Conservation (phyloP, 2,888 invertebrate genomes). For the Arctia plantaginis region DNA sequence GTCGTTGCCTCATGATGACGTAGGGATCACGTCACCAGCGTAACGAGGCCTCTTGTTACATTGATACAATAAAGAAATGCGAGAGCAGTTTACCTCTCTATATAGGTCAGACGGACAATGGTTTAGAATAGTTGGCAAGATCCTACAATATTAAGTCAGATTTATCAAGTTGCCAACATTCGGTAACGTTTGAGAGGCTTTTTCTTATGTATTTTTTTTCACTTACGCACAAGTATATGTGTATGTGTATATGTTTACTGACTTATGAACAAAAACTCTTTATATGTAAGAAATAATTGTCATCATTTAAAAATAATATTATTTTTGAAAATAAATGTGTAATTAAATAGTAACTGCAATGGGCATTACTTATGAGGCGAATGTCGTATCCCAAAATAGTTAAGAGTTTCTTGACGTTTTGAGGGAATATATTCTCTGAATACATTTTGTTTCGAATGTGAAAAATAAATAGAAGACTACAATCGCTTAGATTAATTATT, state of each 20-base stretch:
- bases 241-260: not conserved
- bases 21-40: constrained; percentile 29
- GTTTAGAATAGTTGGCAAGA: constrained; percentile 40
- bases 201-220: not conserved
- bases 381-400: not conserved
- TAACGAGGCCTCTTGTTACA: constrained; percentile 41
- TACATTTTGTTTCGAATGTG: too few relatives aligned
- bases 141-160: constrained; percentile 41
- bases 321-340: too few relatives aligned
- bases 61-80: constrained; percentile 40
- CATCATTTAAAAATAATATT: too few relatives aligned
- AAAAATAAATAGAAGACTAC: too few relatives aligned
- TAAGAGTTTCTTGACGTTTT: not conserved
- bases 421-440: too few relatives aligned
- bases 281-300: not conserved
- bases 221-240: not conserved
- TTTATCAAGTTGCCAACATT: constrained; percentile 46
- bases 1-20: constrained; percentile 61
- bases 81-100: constrained; percentile 38
- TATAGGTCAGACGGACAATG: constrained; percentile 48
- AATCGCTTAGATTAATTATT: too few relatives aligned
- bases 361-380: too few relatives aligned
- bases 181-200: constrained; percentile 28
- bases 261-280: not conserved
- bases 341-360: too few relatives aligned